phyloP scores from a whole-genome alignment of 2,888 invertebrate genomes.

The Parnassius mnemosyne region DNA sequence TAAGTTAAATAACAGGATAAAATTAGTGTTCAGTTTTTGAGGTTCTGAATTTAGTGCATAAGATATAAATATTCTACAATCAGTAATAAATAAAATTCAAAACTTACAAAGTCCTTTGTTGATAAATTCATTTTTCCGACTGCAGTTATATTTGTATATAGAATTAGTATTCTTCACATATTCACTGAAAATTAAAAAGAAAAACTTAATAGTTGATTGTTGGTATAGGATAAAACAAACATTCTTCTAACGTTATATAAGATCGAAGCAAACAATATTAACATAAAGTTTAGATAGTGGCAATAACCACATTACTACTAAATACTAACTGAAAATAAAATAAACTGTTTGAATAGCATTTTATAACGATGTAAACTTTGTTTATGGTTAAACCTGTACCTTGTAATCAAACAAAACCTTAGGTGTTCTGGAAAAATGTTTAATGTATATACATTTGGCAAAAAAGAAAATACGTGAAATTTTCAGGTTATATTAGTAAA shows the following conservation, averaged over 20 bases:
- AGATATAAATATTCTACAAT: too few relatives aligned
- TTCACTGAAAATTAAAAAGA: conserved; percentile 83
- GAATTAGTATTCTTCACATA: conserved; percentile 86
- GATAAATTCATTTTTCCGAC: conserved; percentile 89
- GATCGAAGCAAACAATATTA: conserved; percentile 1
- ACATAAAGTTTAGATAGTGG: background rate
- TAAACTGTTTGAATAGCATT: too few relatives aligned
- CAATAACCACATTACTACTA: background rate
- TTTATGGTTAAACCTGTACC: too few relatives aligned
- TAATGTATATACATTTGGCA: background rate
- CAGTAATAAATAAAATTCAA: background rate
- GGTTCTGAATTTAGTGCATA: too few relatives aligned
- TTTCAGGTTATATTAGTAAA: conserved; percentile 40
- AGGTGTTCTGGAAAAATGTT: too few relatives aligned
- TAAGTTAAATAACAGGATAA: too few relatives aligned
- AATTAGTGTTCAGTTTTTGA: too few relatives aligned
- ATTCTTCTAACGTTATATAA: conserved; percentile 14
- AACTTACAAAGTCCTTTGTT: conserved; percentile 89
- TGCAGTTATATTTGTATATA: conserved; percentile 89
- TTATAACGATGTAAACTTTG: too few relatives aligned
- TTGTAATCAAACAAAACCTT: too few relatives aligned
- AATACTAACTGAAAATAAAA: too few relatives aligned
- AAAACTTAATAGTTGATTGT: conserved; percentile 15
- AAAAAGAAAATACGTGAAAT: background rate
- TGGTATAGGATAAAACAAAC: conserved; percentile 32